Evolutionary conservation across 2,113 vertebrate species (phyloP).

Genomic region (Otolemur garnettii): DNA sequence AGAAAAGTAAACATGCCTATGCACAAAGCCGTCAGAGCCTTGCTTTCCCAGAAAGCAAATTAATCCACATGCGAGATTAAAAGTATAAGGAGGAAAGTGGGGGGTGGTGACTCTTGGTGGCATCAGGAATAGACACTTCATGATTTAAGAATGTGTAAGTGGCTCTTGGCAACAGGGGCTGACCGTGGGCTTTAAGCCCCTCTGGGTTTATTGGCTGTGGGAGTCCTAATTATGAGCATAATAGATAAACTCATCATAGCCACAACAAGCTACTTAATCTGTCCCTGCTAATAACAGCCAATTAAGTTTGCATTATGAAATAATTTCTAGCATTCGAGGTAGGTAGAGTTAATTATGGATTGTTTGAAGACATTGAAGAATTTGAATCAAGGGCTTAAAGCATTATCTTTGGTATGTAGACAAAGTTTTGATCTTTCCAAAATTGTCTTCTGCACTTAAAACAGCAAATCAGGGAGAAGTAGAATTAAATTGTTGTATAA

Average conservation of each 20-base stretch:
- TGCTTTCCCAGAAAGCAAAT: constrained; percentile 62
- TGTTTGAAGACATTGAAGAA: constrained; percentile 78
- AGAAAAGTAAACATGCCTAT: constrained; percentile 71
- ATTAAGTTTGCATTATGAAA: constrained; percentile 81
- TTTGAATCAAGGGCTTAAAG: constrained; percentile 60
- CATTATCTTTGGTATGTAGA: constrained; percentile 59
- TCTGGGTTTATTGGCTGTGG: constrained; percentile 51
- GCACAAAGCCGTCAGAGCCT: constrained; percentile 29
- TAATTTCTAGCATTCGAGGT: constrained; percentile 63
- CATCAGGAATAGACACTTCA: not conserved
- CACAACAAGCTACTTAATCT: constrained; percentile 80
- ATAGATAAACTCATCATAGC: constrained; percentile 68
- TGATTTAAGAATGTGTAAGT: constrained; percentile 68
- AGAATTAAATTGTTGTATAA: constrained; percentile 47
- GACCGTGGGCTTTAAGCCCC: constrained; percentile 22
- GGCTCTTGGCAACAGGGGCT: not conserved
- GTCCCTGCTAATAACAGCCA: constrained; percentile 76
- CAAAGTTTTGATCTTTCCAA: constrained; percentile 68
- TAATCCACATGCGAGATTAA: constrained; percentile 63
- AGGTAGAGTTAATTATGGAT: constrained; percentile 75
- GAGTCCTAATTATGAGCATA: constrained; percentile 70
- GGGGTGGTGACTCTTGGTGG: not conserved
- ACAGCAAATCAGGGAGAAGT: constrained; percentile 68
- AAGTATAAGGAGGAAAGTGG: constrained; percentile 51
- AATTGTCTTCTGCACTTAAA: constrained; percentile 61